Conservation (phyloP, 2,888 invertebrate genomes). For the Psylliodes chrysocephalus region DNA sequence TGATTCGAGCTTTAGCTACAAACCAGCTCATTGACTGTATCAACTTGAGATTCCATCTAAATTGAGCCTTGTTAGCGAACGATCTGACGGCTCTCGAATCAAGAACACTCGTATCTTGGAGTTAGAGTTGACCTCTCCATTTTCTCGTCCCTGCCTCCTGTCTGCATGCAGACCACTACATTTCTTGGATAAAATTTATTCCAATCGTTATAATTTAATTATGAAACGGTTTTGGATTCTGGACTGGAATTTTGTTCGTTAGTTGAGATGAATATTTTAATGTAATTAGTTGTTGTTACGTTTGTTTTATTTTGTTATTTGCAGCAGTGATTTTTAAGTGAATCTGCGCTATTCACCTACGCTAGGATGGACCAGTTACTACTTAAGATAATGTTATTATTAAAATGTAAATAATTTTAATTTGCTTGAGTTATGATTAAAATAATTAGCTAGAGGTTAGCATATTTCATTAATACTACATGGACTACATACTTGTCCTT, state of each 20-base stretch:
- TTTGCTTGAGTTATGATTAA: no score
- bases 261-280: slow-evolving; percentile 2
- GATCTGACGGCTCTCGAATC: slow-evolving; percentile 26
- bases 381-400: no score
- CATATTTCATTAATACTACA: no score
- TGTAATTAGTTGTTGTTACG: background rate
- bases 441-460: no score
- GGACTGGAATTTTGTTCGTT: background rate
- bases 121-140: slow-evolving; percentile 24
- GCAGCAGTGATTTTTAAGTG: background rate
- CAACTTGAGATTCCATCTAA: slow-evolving; percentile 32
- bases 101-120: slow-evolving; percentile 25
- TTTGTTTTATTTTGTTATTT: background rate
- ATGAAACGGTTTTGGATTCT: slow-evolving; percentile 12
- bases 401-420: no score
- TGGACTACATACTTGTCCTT: no score
- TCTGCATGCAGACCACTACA: slow-evolving; percentile 26
- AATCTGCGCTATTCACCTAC: background rate
- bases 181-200: slow-evolving; percentile 26
- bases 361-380: no score
- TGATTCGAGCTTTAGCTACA: no score
- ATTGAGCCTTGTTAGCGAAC: slow-evolving; percentile 37
- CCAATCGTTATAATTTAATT: slow-evolving; percentile 32
- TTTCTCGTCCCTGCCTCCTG: slow-evolving; percentile 14
- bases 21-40: slow-evolving; percentile 21